Conservation (phyloP, 2,113 vertebrate genomes). For the Calidris pugnax region DNA sequence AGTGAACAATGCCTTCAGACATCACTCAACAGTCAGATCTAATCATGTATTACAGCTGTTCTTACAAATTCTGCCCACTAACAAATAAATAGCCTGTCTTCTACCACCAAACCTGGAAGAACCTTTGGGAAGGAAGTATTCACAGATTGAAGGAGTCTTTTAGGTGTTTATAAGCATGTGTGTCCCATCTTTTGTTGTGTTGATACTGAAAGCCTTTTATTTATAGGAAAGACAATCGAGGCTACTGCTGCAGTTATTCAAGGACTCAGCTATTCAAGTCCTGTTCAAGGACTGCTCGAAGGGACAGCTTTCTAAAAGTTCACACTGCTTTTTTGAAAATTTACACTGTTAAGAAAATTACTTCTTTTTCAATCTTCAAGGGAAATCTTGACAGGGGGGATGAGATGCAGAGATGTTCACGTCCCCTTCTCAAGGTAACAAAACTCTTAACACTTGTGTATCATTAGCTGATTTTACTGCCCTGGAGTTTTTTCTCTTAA, state of each 20-base stretch:
- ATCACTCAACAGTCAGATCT: slow-evolving; percentile 29
- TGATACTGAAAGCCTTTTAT: neutral
- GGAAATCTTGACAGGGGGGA: neutral
- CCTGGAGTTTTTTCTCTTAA: neutral
- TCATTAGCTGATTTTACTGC: neutral
- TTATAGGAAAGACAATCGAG: neutral
- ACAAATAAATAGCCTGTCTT: neutral
- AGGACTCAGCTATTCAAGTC: neutral
- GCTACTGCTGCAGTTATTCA: neutral
- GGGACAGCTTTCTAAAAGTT: neutral
- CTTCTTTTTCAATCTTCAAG: neutral
- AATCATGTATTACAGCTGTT: neutral
- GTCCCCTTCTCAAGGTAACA: neutral
- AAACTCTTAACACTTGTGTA: neutral
- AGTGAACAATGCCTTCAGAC: slow-evolving; percentile 3
- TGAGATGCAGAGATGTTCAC: neutral
- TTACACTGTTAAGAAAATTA: neutral
- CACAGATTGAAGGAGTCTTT: neutral
- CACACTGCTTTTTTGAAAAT: neutral
- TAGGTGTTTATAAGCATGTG: neutral
- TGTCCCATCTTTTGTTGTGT: neutral
- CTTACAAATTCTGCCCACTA: neutral
- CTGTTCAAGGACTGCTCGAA: neutral
- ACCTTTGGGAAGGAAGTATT: neutral
- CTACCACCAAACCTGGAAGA: neutral